These are phyloP conservation scores for Caenorhabditis latens DNA, from an alignment of 1,140 invertebrate genomes.

Conservation along the genomic window DNA sequence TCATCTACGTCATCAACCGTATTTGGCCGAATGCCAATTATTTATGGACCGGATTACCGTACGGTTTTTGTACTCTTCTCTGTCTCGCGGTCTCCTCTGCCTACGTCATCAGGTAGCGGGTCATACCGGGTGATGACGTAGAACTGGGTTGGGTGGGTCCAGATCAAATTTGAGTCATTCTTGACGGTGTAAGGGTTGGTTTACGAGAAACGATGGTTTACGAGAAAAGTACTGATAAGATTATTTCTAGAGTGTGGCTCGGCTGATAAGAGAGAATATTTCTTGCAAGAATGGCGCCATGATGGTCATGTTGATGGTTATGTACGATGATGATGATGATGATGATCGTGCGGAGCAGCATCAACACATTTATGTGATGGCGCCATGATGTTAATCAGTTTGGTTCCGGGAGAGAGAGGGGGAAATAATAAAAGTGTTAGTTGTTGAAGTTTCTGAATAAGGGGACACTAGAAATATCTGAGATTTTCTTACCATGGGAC, in stretches of 20 bases:
- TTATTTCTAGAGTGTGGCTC: too few species aligned
- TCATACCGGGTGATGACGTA: not conserved
- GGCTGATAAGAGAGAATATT: not conserved
- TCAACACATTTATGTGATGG: constrained; percentile 3
- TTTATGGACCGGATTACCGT: constrained; percentile 31
- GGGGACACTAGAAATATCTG: too few species aligned
- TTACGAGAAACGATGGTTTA: not conserved
- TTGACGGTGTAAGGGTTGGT: not conserved
- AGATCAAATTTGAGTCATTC: constrained; percentile 21
- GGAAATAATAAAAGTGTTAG: not conserved
- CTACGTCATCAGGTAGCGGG: not conserved
- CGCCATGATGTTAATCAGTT: constrained; percentile 4
- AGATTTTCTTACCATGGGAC: too few species aligned
- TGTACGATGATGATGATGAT: constrained; percentile 6
- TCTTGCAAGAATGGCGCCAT: constrained; percentile 34
- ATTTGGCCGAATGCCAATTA: constrained; percentile 26
- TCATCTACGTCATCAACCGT: constrained; percentile 2
- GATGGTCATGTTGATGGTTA: constrained; percentile 15
- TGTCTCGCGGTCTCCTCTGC: not conserved
- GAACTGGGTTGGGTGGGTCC: not conserved
- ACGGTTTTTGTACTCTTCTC: not conserved
- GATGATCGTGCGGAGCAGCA: not conserved
- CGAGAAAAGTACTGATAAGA: not conserved
- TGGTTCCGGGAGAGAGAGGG: not conserved
- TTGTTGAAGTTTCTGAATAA: too few species aligned